Conservation (phyloP, 2,888 invertebrate genomes). For the Pardosa pseudoannulata region DNA sequence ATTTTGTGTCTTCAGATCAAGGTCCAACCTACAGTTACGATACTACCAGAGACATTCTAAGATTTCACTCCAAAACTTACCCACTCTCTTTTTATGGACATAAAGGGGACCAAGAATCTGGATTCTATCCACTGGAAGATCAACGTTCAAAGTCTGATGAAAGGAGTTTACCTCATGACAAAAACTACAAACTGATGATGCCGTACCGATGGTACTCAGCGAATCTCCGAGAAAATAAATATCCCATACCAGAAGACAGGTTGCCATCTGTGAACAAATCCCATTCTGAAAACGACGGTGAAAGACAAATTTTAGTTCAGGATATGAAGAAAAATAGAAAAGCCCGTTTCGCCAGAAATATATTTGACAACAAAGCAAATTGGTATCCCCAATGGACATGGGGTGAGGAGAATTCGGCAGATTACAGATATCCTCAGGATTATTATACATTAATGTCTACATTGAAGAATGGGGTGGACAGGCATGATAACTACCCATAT, state of each 20-base stretch:
- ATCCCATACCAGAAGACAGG: constrained; percentile 3
- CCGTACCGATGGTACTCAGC: not conserved
- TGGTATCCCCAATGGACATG: not conserved
- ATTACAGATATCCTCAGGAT: not conserved
- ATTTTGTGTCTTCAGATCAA: constrained; percentile 41
- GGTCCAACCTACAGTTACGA: constrained; percentile 23
- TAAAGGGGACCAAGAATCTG: not conserved
- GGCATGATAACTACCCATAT: not conserved
- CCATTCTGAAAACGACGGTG: not conserved
- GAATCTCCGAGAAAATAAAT: not conserved
- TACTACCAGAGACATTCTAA: not conserved
- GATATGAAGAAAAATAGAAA: not conserved
- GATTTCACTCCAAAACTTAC: not conserved
- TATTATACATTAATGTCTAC: not conserved
- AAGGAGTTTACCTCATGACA: not conserved
- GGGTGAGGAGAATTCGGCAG: not conserved
- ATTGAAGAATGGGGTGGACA: not conserved
- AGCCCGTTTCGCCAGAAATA: not conserved
- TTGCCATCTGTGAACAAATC: not conserved
- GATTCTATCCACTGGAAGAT: not conserved
- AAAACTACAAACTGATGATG: not conserved
- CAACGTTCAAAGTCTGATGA: not conserved
- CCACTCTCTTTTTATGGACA: not conserved
- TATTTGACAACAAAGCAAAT: not conserved
- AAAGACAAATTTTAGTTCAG: not conserved